Base-by-base conservation (phyloP, 2,888 invertebrate genomes). In the Drosophila meridiana region DNA sequence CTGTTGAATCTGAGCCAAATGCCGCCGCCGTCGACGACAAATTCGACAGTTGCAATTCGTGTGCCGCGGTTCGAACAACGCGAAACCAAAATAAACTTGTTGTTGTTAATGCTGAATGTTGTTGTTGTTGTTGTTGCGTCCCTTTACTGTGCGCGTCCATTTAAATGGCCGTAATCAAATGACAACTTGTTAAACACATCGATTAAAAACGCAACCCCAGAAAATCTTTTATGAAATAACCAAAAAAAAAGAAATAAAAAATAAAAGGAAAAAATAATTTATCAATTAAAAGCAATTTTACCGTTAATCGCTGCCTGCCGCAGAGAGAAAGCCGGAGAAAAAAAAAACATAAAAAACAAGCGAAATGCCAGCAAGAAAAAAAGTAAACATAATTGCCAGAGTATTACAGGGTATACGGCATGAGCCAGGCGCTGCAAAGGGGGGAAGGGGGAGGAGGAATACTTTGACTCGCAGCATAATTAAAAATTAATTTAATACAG, bases 11-110 rank as follows among this genome's bases (percentile, higher is more conserved):
- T 67, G 63, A 79, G 85, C 89, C 87, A 89, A 84, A 72, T 75
- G 71, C 61, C 73, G 68, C 63, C 38, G 61, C 69, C 65, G 48
- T 68, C 52, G 74, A 88, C 87, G 83, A 83, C 88, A 88, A 86
- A 71, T 70, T 75, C 84, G 81, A 87, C 90, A 87, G 87, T 87
- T 87, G 87, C 90, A 85, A 86, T 82, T 82, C 70, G 87, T 78
- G 81, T 80, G 76, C 72, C 76, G 89, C 77, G 85, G 64, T 48
- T 74, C 66, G 75, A 85, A 75, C 83, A 84, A 72, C 85, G 82
- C 77, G 77, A 36, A 36, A 80, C 60, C 62, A 52, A 52, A 52
- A 52, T 52, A 32, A 52, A 34, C n/a, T 34, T 20, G 56, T 30
- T 3, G 3, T 56, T 65, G 14, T 56, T 67, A 9, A 34, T 30